A percentile compares a stretch with the other conserved stretches of the same genome.
Conservation (phyloP, 2,113 vertebrate species). For the Camelus dromedarius region DNA sequence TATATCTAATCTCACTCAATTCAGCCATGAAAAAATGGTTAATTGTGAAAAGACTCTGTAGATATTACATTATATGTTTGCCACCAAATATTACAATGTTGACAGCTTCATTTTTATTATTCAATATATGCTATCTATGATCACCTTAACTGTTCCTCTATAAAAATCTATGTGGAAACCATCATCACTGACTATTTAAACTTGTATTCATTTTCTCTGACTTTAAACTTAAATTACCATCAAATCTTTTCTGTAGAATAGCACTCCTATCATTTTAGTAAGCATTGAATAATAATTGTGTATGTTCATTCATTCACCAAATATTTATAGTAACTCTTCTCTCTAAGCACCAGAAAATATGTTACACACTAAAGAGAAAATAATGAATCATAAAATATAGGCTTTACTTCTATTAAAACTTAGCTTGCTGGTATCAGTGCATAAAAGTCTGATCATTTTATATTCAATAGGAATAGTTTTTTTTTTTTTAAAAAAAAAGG, state of each 20-base stretch:
- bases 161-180: background rate
- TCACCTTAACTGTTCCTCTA: background rate
- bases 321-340: background rate
- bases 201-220: background rate
- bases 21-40: background rate
- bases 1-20: background rate
- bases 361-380: background rate
- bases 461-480: background rate
- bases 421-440: background rate
- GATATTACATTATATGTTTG: background rate
- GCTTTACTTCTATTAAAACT: background rate
- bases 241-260: background rate
- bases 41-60: background rate
- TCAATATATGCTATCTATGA: background rate
- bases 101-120: background rate
- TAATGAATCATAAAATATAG: background rate
- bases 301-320: background rate
- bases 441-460: background rate
- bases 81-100: background rate
- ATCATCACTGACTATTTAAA: background rate
- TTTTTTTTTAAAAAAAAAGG: background rate
- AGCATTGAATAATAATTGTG: background rate
- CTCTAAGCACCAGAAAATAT: background rate
- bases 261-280: background rate
- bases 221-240: background rate